A percentile compares a stretch with the other conserved stretches of the same genome.
phyloP scores from a whole-genome alignment of 2,888 invertebrate species.

The Pristionchus arcanus region DNA sequence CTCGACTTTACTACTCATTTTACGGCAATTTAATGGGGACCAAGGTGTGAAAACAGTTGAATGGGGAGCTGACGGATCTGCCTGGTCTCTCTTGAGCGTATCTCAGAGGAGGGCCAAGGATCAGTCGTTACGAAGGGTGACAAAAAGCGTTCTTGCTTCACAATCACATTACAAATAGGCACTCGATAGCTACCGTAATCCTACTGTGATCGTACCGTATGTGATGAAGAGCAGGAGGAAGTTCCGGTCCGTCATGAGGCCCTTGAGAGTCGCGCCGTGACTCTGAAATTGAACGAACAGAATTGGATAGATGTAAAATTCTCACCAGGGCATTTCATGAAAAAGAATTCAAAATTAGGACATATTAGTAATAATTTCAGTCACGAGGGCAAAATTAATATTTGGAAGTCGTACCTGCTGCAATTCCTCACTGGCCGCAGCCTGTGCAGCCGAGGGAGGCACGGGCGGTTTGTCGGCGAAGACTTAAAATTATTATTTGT shows the following conservation, averaged over 20 bases:
- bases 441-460: conserved; percentile 91
- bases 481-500: conserved; percentile 83
- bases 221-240: conserved; percentile 79
- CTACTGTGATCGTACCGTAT: conserved; percentile 73
- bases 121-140: not conserved
- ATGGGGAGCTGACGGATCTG: too few relatives aligned
- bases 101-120: not conserved
- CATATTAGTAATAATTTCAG: too few relatives aligned
- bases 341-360: too few relatives aligned
- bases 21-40: not conserved
- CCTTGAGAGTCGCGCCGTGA: conserved; percentile 83
- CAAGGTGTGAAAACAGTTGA: conserved; percentile 9
- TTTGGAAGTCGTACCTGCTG: not conserved
- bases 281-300: conserved; percentile 74
- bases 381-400: too few relatives aligned
- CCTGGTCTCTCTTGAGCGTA: not conserved
- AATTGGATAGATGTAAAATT: too few relatives aligned
- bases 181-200: not conserved
- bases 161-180: not conserved
- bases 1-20: not conserved
- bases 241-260: conserved; percentile 83
- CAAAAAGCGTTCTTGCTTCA: not conserved
- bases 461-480: conserved; percentile 91
- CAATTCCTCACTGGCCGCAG: conserved; percentile 15
- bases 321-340: too few relatives aligned